Percentiles rank a stretch among this genome's conserved stretches.
These are phyloP conservation scores for Apodemia duryi DNA, from an alignment of 2,888 invertebrate species.

Conservation along the genomic window DNA sequence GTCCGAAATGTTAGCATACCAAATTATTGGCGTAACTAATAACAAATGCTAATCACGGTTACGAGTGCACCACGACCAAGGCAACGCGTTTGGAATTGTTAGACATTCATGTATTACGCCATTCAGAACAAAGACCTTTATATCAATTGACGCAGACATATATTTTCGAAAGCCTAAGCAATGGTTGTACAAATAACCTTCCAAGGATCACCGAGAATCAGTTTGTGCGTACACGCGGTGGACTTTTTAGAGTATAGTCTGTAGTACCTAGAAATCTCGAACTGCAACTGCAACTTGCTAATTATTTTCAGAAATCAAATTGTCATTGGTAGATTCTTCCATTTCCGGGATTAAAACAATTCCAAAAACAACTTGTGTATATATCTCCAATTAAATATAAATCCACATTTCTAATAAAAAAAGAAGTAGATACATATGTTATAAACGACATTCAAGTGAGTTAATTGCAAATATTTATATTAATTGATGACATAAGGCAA, in stretches of 20 bases:
- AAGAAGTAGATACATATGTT: too few relatives aligned
- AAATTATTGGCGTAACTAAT: constrained; percentile 26
- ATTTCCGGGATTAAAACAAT: too few relatives aligned
- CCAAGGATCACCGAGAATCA: neutral
- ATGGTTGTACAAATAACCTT: neutral
- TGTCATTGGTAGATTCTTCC: too few relatives aligned
- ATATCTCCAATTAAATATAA: too few relatives aligned
- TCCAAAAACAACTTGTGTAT: too few relatives aligned
- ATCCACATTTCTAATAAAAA: too few relatives aligned
- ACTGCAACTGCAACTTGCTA: constrained; percentile 20
- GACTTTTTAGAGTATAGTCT: too few relatives aligned
- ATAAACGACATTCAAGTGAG: too few relatives aligned
- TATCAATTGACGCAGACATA: neutral
- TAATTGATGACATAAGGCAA: too few relatives aligned
- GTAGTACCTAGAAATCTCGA: constrained; percentile 16
- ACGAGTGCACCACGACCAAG: constrained; percentile 35
- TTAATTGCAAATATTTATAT: too few relatives aligned
- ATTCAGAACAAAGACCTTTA: constrained; percentile 27
- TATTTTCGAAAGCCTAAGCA: constrained; percentile 13
- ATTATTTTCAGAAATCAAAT: too few relatives aligned
- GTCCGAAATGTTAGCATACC: constrained; percentile 24
- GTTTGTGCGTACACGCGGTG: neutral
- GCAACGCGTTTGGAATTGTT: constrained; percentile 34
- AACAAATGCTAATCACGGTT: constrained; percentile 33
- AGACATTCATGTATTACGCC: constrained; percentile 24